A percentile compares a stretch with the other conserved stretches of the same genome.
Conservation (phyloP, 2,888 invertebrate genomes). For the Catocala nupta region DNA sequence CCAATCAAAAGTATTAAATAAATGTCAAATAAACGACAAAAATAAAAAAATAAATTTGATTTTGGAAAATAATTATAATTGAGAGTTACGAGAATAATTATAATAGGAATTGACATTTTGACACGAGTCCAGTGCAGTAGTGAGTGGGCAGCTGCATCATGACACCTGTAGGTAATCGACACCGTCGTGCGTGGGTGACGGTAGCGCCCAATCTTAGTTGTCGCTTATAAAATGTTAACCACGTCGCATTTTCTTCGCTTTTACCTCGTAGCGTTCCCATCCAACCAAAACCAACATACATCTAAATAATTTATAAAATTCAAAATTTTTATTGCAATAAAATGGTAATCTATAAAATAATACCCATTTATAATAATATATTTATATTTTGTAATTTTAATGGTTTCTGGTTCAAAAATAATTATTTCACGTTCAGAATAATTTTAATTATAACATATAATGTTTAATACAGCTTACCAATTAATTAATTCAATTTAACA, state of each 20-base stretch:
- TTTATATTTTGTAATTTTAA: too few relatives aligned
- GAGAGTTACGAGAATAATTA: background rate
- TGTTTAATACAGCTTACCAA: background rate
- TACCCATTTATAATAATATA: too few relatives aligned
- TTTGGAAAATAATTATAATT: background rate
- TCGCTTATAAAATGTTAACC: constrained; percentile 34
- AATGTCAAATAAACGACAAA: background rate
- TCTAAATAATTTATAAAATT: too few relatives aligned
- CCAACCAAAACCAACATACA: background rate
- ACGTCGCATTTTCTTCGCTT: constrained; percentile 5
- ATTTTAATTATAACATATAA: too few relatives aligned
- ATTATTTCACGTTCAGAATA: too few relatives aligned
- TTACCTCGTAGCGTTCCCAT: background rate
- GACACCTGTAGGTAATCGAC: constrained; percentile 48
- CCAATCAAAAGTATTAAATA: background rate
- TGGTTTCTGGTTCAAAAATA: too few relatives aligned
- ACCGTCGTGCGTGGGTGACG: constrained; percentile 24
- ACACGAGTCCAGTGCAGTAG: constrained; percentile 13
- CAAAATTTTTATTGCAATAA: too few relatives aligned
- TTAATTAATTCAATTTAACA: constrained; percentile 19
- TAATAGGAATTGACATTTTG: constrained; percentile 18
- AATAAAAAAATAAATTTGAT: background rate
- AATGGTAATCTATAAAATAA: too few relatives aligned
- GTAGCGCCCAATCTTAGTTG: constrained; percentile 9
- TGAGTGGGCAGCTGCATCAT: constrained; percentile 30